These are phyloP conservation scores for Gallinago media DNA, from an alignment of 2,113 vertebrate species.

Conservation along the genomic window DNA sequence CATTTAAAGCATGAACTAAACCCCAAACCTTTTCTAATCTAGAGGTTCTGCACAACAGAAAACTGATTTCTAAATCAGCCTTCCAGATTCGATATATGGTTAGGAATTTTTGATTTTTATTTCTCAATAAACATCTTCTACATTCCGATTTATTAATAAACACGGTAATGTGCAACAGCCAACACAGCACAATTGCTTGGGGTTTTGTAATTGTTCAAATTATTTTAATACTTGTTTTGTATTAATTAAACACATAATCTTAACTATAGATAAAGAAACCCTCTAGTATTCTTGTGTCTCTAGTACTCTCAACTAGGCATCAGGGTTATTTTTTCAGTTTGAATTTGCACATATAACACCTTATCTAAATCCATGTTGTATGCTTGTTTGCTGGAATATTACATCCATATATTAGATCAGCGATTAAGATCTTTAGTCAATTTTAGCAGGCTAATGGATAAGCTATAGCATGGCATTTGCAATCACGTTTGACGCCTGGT, in stretches of 20 bases:
- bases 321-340: not conserved
- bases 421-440: not conserved
- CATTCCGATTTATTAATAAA: not conserved
- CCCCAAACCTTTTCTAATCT: not conserved
- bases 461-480: fast-evolving
- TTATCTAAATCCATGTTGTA: not conserved
- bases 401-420: not conserved
- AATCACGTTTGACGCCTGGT: not conserved
- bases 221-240: not conserved
- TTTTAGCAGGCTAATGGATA: not conserved
- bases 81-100: not conserved
- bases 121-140: not conserved
- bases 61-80: not conserved
- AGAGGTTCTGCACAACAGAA: not conserved
- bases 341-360: not conserved
- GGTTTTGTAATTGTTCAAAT: not conserved
- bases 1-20: not conserved
- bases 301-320: not conserved
- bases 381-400: not conserved
- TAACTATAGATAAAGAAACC: not conserved
- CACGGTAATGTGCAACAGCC: not conserved
- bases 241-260: not conserved
- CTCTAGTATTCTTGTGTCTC: not conserved
- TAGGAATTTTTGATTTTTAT: not conserved
- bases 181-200: not conserved